Base-by-base conservation (phyloP, 53 echinoderm and acorn worm species). In the Holothuria leucospilota region DNA sequence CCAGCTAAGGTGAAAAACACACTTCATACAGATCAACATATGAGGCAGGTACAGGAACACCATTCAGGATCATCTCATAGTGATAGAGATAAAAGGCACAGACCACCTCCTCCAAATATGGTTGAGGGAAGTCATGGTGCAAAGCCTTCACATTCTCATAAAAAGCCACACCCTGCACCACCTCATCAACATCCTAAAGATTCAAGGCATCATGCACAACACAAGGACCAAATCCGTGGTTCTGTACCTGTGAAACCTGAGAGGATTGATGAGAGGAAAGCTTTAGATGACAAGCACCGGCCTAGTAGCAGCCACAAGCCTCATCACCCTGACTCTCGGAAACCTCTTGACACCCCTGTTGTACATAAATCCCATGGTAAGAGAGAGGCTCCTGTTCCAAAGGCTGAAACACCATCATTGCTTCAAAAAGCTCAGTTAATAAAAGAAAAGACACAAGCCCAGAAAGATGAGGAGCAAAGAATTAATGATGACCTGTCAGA, bases 391-490 rank as follows among this genome's bases (percentile, higher is more conserved):
- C 70, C 40, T 62, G 59, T 51, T 49, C 59, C 53, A 10, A 72
- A 79, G 49, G 40, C 59, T 67, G 85, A 65, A 20, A 49, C 63
- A 11, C 21, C 77, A 75, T 56, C 53, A 14, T 29, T 69, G 38
- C 69, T 58, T 13, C 70, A 85, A 63, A 84, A 29, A 63, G 71
- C 34, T 42, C 84, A 74, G 56, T 84, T 75, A 49, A 84, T 84
- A 26, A 46, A 70, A 26, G 69, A 84, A 74, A 73, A 84, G 78
- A 46, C 85, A 20, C 28, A 56, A 69, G 90, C 85, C 39, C 67
- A 74, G 77, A 85, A 78, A 69, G 78, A 85, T 34, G 90, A 68
- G 52, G 85, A 82, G 67, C 90, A 90, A 74, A 85, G 68, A 79
- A 67, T 85, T 58, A 46, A 85, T 13, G 63, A 81, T 58, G 68